These are phyloP conservation scores for Pollenia griseotomentosa DNA, from an alignment of 2,888 invertebrate species.

Conservation along the genomic window DNA sequence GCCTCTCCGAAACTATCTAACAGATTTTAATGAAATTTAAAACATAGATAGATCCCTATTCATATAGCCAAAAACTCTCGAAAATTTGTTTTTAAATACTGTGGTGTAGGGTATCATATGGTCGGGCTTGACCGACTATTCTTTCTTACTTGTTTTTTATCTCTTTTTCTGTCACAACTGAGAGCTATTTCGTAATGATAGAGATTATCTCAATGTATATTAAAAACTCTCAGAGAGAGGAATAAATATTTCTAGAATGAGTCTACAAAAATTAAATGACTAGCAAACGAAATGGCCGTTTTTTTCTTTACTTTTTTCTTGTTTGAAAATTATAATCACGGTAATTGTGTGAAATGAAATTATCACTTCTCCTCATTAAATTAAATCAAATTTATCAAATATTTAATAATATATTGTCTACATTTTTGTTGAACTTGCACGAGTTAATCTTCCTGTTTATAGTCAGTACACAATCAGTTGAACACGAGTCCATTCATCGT, in stretches of 20 bases:
- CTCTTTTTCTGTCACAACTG: too few species aligned
- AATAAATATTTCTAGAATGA: background rate
- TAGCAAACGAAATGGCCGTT: background rate
- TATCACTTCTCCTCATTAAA: conserved; percentile 65
- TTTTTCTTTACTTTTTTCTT: too few species aligned
- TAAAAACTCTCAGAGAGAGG: background rate
- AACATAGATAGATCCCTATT: too few species aligned
- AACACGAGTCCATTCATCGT: conserved; percentile 10
- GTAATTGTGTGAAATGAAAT: conserved; percentile 64
- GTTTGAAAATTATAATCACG: conserved; percentile 10
- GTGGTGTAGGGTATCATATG: too few species aligned
- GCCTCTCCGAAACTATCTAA: too few species aligned
- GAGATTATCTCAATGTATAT: too few species aligned
- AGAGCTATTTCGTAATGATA: too few species aligned
- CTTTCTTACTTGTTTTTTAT: too few species aligned
- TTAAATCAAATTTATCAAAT: conserved; percentile 62
- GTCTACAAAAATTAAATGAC: background rate
- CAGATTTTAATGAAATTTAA: too few species aligned
- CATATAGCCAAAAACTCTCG: too few species aligned
- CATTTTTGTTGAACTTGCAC: conserved; percentile 31
- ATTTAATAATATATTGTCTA: conserved; percentile 49
- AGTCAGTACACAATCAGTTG: background rate
- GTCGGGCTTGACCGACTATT: too few species aligned
- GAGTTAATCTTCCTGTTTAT: conserved; percentile 34
- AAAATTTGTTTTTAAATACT: too few species aligned